Evolutionary conservation across 92 coral and sea anemone genomes (phyloP), one percentile per base, ranked within the genome.

Genomic region (Epizoanthus stellaris): DNA sequence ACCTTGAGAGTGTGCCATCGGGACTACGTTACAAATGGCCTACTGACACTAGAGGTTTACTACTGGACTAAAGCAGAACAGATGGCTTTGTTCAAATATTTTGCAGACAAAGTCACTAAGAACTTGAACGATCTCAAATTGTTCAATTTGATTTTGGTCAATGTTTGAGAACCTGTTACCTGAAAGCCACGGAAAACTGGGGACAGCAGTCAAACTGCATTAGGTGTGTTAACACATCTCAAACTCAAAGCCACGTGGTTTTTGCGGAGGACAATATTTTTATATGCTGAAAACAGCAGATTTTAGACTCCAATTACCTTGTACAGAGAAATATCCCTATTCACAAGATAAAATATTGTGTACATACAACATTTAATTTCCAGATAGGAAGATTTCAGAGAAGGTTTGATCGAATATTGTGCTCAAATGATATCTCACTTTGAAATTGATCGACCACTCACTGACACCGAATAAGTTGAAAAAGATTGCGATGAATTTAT

Each of bases 161-260:
- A 49, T 52, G 12, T 57, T 72, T 72, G 77, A 47, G 38, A 64
- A 43, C 83, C 21, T 71, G 43, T 43, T 64, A 63, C 66, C 56
- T 40, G 66, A 79, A 79, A 79, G 23, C 83, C 83, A 79, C 45
- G 70, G 66, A 79, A 79, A 39, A n/a, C 72, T 63, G 15, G 61
- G 16, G 60, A 20, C 43, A 63, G 20, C 72, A 79, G 67, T 62
- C 58, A 79, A 79, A 63, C 39, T 63, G 83, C 66, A 20, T 76
- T 16, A 66, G 62, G 21, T 40, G 25, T 23, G 47, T 77, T 38
- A 77, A 77, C 64, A 77, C 82, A 77, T 77, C 82, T 77, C 34
- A 72, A 62, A n/a, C 82, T 77, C 34, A 72, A 62, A n/a, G 80
- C 83, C 83, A 79, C 83, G 83, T 79, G 83, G 64, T 58, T 77